Base-by-base conservation (phyloP, 2,888 invertebrate genomes). In the Toxonevra muliebris region DNA sequence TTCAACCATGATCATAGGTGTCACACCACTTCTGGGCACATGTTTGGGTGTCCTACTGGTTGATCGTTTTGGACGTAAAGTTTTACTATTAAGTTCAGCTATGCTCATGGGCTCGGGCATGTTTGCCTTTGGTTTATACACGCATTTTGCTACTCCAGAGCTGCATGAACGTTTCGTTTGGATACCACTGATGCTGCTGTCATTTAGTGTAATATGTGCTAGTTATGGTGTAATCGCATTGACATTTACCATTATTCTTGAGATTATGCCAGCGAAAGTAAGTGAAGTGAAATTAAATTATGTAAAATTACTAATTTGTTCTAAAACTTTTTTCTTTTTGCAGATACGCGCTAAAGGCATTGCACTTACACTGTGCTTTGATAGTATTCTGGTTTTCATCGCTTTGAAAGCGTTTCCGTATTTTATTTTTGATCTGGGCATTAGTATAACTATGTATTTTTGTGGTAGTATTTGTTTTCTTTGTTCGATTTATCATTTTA, bases 191-290 rank as follows among this genome's bases (percentile, higher is more conserved):
- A 61, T 78, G 8, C 66, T 82, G 7, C 78, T 85, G 79, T 79
- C 82, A 2, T 60, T 79, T 4, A 77, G 80, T 0, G 76, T 81
- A 10, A 82, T 84, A 59, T 41, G 80, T 10, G 80, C 75, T 0
- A 81, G 82, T 3, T 73, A 82, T 40, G 85, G 84, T 9, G 68
- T 85, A 0, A 73, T 81, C 9, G 77, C 83, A 0, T 60, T 85
- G 11, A 80, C 81, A 40, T 81, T 82, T 66, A 76, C 84, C 0
- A 73, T 84, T 2, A 61, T 84, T 1, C 79, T 82, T 0, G 85
- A 85, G 67, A 76, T 83, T 3, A 77, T 85, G 57, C 84, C 84
- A 1, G 71, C 76, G 0, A 85, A 83, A 79, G 85, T 84, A 68
- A 45, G 42, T 54, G 48, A 20, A 53, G 57, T 65, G 5, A 7